Evolutionary conservation across 2,797 vertebrate species (phyloP).

Genomic region (Xenopus petersii): DNA sequence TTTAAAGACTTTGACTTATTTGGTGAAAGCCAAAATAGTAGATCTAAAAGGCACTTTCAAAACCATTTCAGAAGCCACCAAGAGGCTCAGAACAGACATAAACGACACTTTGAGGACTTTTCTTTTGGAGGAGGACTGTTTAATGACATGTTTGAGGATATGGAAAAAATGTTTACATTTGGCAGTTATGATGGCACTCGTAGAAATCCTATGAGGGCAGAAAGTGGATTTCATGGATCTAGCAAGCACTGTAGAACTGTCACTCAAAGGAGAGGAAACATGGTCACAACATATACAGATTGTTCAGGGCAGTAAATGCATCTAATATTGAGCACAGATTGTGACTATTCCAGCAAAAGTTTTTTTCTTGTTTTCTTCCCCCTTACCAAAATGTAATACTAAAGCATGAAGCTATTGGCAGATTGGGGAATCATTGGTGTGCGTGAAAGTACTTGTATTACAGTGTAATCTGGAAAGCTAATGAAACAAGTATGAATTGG

Average conservation of each 20-base stretch:
- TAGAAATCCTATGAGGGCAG: slow-evolving; percentile 71
- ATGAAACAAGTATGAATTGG: neutral
- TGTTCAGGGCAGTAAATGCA: slow-evolving; percentile 76
- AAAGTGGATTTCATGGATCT: slow-evolving; percentile 77
- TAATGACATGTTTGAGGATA: slow-evolving; percentile 87
- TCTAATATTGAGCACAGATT: slow-evolving; percentile 34
- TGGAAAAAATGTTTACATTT: slow-evolving; percentile 94
- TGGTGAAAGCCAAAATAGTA: slow-evolving; percentile 75
- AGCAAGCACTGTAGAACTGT: slow-evolving; percentile 93
- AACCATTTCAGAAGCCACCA: slow-evolving; percentile 79
- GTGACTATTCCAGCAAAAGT: slow-evolving; percentile 5
- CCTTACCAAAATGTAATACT: neutral
- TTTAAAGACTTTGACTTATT: slow-evolving; percentile 88
- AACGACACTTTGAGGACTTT: slow-evolving; percentile 73
- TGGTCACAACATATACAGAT: slow-evolving; percentile 96
- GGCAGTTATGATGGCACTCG: slow-evolving; percentile 69
- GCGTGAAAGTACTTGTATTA: too few relatives aligned
- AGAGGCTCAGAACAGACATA: slow-evolving; percentile 72
- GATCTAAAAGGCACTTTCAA: slow-evolving; percentile 85
- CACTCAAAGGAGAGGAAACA: slow-evolving; percentile 91
- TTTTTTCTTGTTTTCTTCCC: too few relatives aligned
- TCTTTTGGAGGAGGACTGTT: slow-evolving; percentile 77
- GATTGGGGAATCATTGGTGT: slow-evolving; percentile 3
- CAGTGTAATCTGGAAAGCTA: neutral
- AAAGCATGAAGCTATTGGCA: slow-evolving; percentile 3